These are phyloP conservation scores for Conger conger DNA, from an alignment of 2,113 vertebrate species.

Conservation along the genomic window DNA sequence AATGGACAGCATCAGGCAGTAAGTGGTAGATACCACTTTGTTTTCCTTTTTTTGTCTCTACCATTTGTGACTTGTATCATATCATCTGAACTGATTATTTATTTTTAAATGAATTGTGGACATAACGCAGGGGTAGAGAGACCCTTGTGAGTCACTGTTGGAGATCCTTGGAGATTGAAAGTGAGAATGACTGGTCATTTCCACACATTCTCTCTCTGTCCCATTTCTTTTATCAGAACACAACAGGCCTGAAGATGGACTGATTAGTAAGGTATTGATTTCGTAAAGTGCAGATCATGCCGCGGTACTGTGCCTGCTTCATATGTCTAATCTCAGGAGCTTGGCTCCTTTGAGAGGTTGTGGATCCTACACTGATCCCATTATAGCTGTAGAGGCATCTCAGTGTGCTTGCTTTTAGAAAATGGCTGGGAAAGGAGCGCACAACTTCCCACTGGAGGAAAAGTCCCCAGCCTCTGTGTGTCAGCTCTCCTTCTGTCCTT, in stretches of 20 bases:
- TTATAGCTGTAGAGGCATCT: background rate
- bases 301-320: background rate
- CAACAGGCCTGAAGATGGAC: background rate
- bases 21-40: slow-evolving; percentile 6
- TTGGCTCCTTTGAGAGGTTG: background rate
- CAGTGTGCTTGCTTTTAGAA: background rate
- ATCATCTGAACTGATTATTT: slow-evolving; percentile 5
- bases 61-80: slow-evolving; percentile 1
- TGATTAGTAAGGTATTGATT: background rate
- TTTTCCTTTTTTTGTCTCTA: background rate
- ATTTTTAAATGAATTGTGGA: background rate
- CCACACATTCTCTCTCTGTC: background rate
- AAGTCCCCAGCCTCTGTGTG: background rate
- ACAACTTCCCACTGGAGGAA: background rate
- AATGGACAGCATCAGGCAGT: slow-evolving; percentile 11
- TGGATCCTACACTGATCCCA: background rate
- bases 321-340: background rate
- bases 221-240: background rate
- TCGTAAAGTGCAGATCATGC: background rate
- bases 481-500: background rate
- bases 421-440: background rate
- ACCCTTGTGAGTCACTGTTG: background rate
- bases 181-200: background rate
- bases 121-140: background rate
- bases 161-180: background rate